Conservation (phyloP, 2,797 vertebrate genomes). For the Limnodromus scolopaceus region DNA sequence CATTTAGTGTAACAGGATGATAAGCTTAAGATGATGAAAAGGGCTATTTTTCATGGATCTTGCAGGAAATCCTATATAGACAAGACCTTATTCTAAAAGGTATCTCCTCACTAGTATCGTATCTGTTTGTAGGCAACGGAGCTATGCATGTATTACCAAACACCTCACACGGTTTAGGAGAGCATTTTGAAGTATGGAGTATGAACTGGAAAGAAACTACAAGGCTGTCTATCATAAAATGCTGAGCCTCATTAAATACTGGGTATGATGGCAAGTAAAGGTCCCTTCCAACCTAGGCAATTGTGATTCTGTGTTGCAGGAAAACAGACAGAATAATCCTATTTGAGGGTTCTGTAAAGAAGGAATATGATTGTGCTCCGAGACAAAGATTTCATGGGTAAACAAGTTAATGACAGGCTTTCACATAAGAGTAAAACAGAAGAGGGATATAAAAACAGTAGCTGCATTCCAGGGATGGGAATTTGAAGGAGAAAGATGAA, state of each 20-base stretch:
- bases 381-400: slow-evolving; percentile 18
- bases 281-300: no score
- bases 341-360: not conserved
- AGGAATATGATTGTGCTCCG: not conserved
- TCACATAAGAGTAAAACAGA: not conserved
- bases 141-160: not conserved
- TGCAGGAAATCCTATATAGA: not conserved
- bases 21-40: not conserved
- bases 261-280: not conserved
- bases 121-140: not conserved
- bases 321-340: slow-evolving; percentile 29
- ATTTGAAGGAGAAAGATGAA: not conserved
- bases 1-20: not conserved
- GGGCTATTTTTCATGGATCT: not conserved
- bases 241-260: not conserved
- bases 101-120: not conserved
- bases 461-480: not conserved
- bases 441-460: not conserved
- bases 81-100: not conserved
- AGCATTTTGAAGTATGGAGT: not conserved
- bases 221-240: not conserved
- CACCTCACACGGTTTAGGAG: not conserved
- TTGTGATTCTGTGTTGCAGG: not conserved
- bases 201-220: not conserved
- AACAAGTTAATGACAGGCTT: slow-evolving; percentile 53